Percentiles rank a stretch among this genome's conserved stretches.
Conservation (phyloP, 2,113 vertebrate species). For the Anas platyrhynchos region DNA sequence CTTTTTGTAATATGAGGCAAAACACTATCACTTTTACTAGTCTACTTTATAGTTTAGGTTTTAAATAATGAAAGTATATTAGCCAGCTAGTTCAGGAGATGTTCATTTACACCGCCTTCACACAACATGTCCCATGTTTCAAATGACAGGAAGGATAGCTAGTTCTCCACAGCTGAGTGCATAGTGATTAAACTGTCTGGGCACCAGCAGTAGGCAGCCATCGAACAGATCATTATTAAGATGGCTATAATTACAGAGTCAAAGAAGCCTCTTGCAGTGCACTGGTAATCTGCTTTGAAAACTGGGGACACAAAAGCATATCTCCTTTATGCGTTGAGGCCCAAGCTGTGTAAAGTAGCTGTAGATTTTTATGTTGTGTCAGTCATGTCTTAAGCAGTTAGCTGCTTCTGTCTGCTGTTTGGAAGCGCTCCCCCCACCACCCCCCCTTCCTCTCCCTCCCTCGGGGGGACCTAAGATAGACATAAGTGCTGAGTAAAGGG, state of each 20-base stretch:
- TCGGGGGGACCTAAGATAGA: background rate
- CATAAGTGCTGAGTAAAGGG: constrained; percentile 58
- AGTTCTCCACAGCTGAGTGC: constrained; percentile 13
- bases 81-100: background rate
- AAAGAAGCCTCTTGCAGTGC: background rate
- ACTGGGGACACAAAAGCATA: constrained; percentile 73
- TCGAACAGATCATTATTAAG: constrained; percentile 57
- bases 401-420: constrained; percentile 59
- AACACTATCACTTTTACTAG: background rate
- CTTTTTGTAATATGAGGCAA: background rate
- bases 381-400: constrained; percentile 37
- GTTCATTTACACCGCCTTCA: constrained; percentile 25
- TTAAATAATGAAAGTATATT: constrained; percentile 14
- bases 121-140: constrained; percentile 58
- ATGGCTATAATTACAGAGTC: constrained; percentile 67
- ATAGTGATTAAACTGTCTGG: constrained; percentile 68
- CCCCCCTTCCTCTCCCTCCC: too few relatives aligned
- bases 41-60: constrained; percentile 21
- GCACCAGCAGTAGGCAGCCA: constrained; percentile 46
- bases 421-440: background rate
- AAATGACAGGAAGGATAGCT: constrained; percentile 48
- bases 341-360: constrained; percentile 67
- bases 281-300: constrained; percentile 80
- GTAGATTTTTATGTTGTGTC: constrained; percentile 61
- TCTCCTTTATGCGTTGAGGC: constrained; percentile 71